Percentiles rank a stretch among this genome's conserved stretches.
phyloP scores from a whole-genome alignment of 2,113 vertebrate species.

The Lucifuga dentata region DNA sequence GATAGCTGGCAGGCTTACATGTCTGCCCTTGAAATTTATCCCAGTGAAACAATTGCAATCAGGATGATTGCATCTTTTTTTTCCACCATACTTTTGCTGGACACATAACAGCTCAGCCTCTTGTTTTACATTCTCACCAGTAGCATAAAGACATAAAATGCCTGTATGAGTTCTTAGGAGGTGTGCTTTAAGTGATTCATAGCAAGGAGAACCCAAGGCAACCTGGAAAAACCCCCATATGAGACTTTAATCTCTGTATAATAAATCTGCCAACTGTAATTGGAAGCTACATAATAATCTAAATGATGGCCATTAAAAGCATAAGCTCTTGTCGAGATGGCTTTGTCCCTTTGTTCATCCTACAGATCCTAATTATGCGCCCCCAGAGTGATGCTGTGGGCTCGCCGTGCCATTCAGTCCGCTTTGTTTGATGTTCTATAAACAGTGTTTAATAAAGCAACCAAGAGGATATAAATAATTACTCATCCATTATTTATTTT shows the following conservation, averaged over 20 bases:
- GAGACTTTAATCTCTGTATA: slow-evolving; percentile 47
- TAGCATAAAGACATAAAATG: slow-evolving; percentile 15
- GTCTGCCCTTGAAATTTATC: slow-evolving; percentile 48
- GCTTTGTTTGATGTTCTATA: slow-evolving; percentile 43
- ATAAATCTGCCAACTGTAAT: slow-evolving; percentile 57
- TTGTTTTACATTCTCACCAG: slow-evolving; percentile 23
- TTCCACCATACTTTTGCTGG: slow-evolving; percentile 29
- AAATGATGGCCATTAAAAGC: slow-evolving; percentile 63
- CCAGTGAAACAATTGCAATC: slow-evolving; percentile 42
- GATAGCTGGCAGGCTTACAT: slow-evolving; percentile 42
- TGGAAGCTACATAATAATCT: slow-evolving; percentile 53
- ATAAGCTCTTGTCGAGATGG: slow-evolving; percentile 47
- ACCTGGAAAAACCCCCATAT: slow-evolving; percentile 26
- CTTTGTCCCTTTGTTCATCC: slow-evolving; percentile 56
- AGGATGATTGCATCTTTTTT: slow-evolving; percentile 12
- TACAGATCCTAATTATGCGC: slow-evolving; percentile 67
- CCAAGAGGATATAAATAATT: slow-evolving; percentile 6
- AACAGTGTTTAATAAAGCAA: slow-evolving; percentile 41
- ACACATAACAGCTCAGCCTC: slow-evolving; percentile 19
- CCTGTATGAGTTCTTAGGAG: no score
- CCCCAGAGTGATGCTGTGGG: slow-evolving; percentile 55
- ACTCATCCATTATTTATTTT: slow-evolving; percentile 13
- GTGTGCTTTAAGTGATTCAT: slow-evolving; percentile 29
- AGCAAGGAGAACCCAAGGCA: slow-evolving; percentile 8
- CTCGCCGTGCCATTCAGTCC: slow-evolving; percentile 32